These are phyloP conservation scores for Ahaetulla prasina DNA, from an alignment of 2,113 vertebrate genomes.

Conservation along the genomic window DNA sequence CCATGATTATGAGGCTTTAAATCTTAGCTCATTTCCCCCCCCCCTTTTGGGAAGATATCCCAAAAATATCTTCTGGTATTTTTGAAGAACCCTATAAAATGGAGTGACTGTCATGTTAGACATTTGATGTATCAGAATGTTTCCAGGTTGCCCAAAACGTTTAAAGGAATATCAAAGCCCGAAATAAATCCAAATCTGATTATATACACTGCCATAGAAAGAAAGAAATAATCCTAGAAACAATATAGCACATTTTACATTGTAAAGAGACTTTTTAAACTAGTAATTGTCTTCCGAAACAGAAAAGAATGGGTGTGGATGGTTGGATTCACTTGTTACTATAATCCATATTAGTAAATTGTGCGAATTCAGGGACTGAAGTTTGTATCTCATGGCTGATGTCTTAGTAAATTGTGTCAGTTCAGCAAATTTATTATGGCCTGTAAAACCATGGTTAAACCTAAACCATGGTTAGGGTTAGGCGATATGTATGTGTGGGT, in stretches of 20 bases:
- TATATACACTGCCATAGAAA: background rate
- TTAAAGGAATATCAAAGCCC: background rate
- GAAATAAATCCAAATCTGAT: background rate
- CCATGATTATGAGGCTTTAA: background rate
- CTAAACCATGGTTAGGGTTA: background rate
- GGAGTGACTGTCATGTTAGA: background rate
- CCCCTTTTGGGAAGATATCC: background rate
- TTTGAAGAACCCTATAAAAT: background rate
- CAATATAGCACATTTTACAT: background rate
- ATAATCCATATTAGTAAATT: background rate
- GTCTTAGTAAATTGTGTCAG: background rate
- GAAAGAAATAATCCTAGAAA: background rate
- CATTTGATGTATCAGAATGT: background rate
- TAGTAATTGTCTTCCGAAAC: background rate
- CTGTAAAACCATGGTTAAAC: background rate
- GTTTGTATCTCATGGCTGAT: background rate
- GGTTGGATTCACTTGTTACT: background rate
- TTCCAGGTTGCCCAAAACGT: background rate
- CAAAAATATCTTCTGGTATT: background rate
- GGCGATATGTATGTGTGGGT: background rate
- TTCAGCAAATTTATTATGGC: background rate
- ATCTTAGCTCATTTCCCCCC: background rate
- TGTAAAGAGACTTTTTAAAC: background rate
- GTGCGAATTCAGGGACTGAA: background rate
- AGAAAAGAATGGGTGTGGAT: background rate